A percentile compares a stretch with the other conserved stretches of the same genome.
These are phyloP conservation scores for Drosophila orosa DNA, from an alignment of 1,140 invertebrate genomes.

Conservation along the genomic window DNA sequence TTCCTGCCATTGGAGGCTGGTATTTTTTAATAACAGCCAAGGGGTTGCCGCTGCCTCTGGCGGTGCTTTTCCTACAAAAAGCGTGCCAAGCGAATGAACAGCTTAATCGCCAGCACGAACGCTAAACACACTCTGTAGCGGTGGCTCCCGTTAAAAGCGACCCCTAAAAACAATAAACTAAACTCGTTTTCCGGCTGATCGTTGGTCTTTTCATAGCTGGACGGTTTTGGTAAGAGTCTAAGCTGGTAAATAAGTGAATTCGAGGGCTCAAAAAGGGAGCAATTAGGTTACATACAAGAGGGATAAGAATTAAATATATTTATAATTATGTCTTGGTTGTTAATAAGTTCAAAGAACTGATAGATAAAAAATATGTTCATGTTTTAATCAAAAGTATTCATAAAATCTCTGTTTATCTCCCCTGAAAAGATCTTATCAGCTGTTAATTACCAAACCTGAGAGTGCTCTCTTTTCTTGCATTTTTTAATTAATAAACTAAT, in stretches of 20 bases:
- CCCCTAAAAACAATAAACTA: constrained; percentile 44
- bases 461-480: background rate
- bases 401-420: background rate
- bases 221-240: constrained; percentile 19
- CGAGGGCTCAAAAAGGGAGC: background rate
- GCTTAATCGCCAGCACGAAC: constrained; percentile 60
- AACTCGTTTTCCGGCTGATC: constrained; percentile 36
- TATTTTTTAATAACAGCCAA: constrained; percentile 67
- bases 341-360: no score
- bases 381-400: background rate
- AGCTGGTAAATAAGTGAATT: constrained; percentile 7
- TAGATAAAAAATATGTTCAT: background rate
- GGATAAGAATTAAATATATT: no score
- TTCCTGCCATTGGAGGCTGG: constrained; percentile 49
- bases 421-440: constrained; percentile 5
- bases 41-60: constrained; percentile 16
- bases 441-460: background rate
- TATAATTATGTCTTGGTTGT: no score
- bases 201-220: constrained; percentile 38
- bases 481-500: constrained; percentile 19
- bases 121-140: constrained; percentile 49
- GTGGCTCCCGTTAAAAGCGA: constrained; percentile 38
- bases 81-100: constrained; percentile 70
- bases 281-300: no score
- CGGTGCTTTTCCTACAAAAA: constrained; percentile 26